Evolutionary conservation across 2,797 vertebrate genomes (phyloP).

Genomic region (Xenopus petersii): DNA sequence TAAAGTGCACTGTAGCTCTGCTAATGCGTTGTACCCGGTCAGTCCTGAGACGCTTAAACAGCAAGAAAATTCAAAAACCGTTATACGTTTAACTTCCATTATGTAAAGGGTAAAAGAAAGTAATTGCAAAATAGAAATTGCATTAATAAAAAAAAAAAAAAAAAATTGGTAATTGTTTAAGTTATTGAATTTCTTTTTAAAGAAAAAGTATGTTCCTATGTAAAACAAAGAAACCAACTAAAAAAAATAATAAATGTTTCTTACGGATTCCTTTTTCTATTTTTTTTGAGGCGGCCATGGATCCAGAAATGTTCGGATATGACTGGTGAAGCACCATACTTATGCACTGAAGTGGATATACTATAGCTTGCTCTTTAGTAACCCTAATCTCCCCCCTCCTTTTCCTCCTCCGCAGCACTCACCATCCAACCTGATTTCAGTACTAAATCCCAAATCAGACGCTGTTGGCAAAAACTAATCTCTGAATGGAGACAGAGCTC

Average conservation of each 20-base stretch:
- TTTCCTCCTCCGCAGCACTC: constrained; percentile 44
- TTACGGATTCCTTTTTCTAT: constrained; percentile 49
- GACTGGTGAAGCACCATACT: constrained; percentile 23
- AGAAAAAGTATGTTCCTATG: too few relatives aligned
- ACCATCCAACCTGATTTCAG: constrained; percentile 55
- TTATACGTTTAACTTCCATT: too few relatives aligned
- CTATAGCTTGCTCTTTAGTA: constrained; percentile 50
- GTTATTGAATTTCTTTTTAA: too few relatives aligned
- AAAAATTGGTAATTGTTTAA: neutral
- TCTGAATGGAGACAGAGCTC: constrained; percentile 64
- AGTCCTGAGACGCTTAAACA: too few relatives aligned
- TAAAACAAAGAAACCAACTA: constrained; percentile 2
- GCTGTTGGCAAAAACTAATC: constrained; percentile 61
- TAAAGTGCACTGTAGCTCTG: too few relatives aligned
- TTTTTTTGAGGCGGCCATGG: too few relatives aligned
- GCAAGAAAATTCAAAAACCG: too few relatives aligned
- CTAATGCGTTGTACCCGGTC: too few relatives aligned
- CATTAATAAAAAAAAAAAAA: neutral
- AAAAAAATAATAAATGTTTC: neutral
- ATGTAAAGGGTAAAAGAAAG: too few relatives aligned
- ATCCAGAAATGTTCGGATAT: constrained; percentile 18
- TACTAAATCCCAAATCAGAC: constrained; percentile 69
- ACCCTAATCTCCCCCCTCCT: constrained; percentile 32
- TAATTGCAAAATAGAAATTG: too few relatives aligned
- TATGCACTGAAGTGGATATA: constrained; percentile 39